A percentile compares a stretch with the other conserved stretches of the same genome.
Conservation (phyloP, 2,888 invertebrate genomes). For the Dimorphilus gyrociliatus region DNA sequence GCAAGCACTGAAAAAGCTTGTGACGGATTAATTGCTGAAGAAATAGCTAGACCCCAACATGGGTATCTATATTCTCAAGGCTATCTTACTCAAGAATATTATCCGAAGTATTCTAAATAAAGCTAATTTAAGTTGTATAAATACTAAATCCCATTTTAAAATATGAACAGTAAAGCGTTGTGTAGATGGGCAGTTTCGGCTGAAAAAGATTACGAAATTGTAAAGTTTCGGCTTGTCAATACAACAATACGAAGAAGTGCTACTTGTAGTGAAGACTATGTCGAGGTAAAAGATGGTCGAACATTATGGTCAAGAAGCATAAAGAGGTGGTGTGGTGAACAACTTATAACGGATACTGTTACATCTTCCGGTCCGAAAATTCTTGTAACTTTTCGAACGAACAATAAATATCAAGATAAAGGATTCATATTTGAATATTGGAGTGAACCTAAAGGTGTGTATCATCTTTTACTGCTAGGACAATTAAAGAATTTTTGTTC, state of each 20-base stretch:
- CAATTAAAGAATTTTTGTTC: not conserved
- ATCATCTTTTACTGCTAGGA: not conserved
- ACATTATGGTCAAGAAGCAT: not conserved
- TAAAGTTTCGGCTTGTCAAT: constrained; percentile 1
- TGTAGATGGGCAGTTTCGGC: constrained; percentile 3
- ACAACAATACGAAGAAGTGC: constrained; percentile 1
- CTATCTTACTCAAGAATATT: no score
- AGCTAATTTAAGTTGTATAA: no score
- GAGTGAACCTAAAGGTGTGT: constrained; percentile 4
- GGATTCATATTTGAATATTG: constrained; percentile 4
- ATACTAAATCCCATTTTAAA: no score
- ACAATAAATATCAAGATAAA: constrained; percentile 2
- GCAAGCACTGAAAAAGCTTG: no score
- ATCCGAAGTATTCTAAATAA: no score
- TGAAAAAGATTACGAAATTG: constrained; percentile 1
- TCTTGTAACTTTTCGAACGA: constrained; percentile 2
- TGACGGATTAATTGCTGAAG: no score
- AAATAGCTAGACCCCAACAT: no score
- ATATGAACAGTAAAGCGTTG: constrained; percentile 3
- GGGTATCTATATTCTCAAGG: no score
- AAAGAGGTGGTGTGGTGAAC: constrained; percentile 3
- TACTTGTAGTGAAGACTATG: constrained; percentile 4
- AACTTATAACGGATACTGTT: not conserved
- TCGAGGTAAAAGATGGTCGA: constrained; percentile 5
- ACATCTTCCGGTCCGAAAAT: not conserved